Evolutionary conservation across 2,113 vertebrate genomes (phyloP).

Genomic region (Proterorhinus semilunaris): DNA sequence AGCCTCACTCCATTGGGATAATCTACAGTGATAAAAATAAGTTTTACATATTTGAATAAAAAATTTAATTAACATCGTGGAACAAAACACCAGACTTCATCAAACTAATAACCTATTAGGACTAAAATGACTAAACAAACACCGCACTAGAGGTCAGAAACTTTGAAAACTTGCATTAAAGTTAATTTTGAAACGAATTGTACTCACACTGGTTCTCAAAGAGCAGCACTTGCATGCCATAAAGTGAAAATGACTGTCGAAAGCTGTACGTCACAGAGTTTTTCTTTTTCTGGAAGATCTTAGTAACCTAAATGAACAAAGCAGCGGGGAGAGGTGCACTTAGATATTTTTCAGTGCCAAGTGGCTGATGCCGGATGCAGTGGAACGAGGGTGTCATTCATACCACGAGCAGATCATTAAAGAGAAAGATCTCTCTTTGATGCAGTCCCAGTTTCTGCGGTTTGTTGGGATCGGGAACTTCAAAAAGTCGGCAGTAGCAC

Average conservation of each 20-base stretch:
- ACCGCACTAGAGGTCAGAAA: not conserved
- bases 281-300: slow-evolving; percentile 99
- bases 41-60: not conserved
- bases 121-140: not conserved
- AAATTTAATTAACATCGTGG: not conserved
- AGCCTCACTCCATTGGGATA: slow-evolving; percentile 95
- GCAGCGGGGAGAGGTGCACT: not conserved
- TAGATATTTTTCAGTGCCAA: not conserved
- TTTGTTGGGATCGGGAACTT: slow-evolving; percentile 96
- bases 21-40: slow-evolving; percentile 71
- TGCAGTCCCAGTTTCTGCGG: slow-evolving; percentile 95
- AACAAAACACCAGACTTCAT: no score
- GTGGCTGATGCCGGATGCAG: not conserved
- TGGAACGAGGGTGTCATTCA: slow-evolving; percentile 35
- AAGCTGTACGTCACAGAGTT: slow-evolving; percentile 98
- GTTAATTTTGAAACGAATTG: not conserved
- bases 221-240: slow-evolving; percentile 94
- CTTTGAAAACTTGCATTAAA: not conserved
- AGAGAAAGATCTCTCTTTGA: slow-evolving; percentile 97
- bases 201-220: slow-evolving; percentile 97
- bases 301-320: slow-evolving; percentile 85
- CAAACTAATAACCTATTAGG: no score
- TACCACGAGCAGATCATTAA: slow-evolving; percentile 98
- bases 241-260: slow-evolving; percentile 94
- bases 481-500: slow-evolving; percentile 96